A percentile compares a stretch with the other conserved stretches of the same genome.
Conservation (phyloP, 2,888 invertebrate species). For the Entomobrya multifasciata region DNA sequence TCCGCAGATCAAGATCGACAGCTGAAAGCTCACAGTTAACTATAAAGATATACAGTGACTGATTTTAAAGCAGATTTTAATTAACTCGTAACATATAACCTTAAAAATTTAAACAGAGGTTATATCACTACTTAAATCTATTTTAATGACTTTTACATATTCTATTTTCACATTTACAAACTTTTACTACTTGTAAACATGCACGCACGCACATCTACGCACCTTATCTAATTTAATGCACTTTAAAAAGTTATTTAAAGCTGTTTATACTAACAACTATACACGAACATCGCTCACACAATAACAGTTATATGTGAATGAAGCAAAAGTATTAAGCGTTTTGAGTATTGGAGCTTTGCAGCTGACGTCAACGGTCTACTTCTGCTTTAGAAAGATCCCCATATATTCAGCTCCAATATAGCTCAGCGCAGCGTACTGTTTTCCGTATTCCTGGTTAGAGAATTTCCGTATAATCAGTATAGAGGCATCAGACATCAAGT, state of each 20-base stretch:
- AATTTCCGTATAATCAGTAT: neutral
- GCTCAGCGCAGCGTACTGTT: neutral
- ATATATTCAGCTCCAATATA: no score
- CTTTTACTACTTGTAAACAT: neutral
- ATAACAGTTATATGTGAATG: neutral
- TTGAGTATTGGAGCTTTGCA: slow-evolving; percentile 63
- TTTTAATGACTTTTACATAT: no score
- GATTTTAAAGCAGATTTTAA: no score
- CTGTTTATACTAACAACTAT: neutral
- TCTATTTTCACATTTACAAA: no score
- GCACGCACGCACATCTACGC: neutral
- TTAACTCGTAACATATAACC: no score
- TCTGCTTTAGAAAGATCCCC: neutral
- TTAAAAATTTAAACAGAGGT: no score
- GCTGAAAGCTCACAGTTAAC: no score
- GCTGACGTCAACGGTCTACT: slow-evolving; percentile 67
- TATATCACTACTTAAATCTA: no score
- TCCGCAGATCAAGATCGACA: no score
- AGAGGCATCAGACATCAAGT: neutral
- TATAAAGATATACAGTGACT: no score
- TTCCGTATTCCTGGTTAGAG: no score
- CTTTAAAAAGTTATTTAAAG: neutral
- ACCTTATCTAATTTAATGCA: slow-evolving; percentile 10
- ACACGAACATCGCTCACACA: neutral
- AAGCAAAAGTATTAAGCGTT: slow-evolving; percentile 29